Conservation (phyloP, 1,140 invertebrate genomes). For the Hormaphis cornu region DNA sequence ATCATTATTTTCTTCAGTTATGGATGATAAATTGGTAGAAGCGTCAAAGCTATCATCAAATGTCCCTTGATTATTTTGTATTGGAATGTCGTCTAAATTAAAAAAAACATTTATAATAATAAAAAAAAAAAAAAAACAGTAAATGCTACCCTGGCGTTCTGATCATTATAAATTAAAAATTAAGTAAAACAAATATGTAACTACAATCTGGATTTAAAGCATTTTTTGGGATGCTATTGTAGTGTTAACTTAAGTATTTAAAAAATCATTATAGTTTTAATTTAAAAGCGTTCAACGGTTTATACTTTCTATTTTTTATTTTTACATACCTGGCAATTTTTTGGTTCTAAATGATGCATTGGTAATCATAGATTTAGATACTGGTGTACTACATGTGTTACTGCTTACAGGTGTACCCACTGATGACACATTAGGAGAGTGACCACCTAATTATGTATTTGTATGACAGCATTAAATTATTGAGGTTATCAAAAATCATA, state of each 20-base stretch:
- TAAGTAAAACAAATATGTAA: too few relatives aligned
- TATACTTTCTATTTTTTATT: too few relatives aligned
- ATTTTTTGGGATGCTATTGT: too few relatives aligned
- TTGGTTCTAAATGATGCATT: conserved; percentile 93
- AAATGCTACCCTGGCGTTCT: too few relatives aligned
- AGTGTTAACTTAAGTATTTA: too few relatives aligned
- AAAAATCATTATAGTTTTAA: too few relatives aligned
- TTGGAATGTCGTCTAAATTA: conserved; percentile 43
- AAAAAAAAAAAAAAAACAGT: too few relatives aligned
- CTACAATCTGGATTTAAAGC: too few relatives aligned
- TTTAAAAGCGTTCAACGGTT: too few relatives aligned
- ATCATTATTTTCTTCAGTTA: conserved; percentile 43
- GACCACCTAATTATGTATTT: not conserved
- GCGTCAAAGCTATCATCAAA: conserved; percentile 34
- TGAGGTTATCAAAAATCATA: too few relatives aligned
- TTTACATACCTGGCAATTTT: conserved; percentile 71
- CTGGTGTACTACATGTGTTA: conserved; percentile 60
- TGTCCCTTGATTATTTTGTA: conserved; percentile 38
- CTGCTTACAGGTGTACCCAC: conserved; percentile 63
- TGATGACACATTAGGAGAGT: not conserved
- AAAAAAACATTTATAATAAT: conserved; percentile 20
- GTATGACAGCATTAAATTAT: too few relatives aligned
- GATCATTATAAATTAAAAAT: too few relatives aligned
- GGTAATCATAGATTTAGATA: conserved; percentile 90
- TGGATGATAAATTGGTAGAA: conserved; percentile 39